Evolutionary conservation across 2,888 invertebrate species (phyloP).

Genomic region (Drosophila phalerata): DNA sequence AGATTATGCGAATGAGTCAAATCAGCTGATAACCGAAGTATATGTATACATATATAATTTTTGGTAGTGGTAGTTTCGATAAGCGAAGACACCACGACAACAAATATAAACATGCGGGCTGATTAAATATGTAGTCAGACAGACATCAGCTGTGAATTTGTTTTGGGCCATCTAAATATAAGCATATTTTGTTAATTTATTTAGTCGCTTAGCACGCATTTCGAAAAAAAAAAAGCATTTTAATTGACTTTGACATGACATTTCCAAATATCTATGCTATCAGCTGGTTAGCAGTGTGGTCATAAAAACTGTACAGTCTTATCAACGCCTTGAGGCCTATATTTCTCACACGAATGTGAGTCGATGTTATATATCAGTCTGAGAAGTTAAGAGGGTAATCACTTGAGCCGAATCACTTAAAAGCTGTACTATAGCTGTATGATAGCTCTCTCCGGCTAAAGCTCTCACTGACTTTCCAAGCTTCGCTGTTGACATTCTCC

Average conservation of each 20-base stretch:
- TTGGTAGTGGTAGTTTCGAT: slow-evolving; percentile 16
- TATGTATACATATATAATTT: background rate
- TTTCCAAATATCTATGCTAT: slow-evolving; percentile 32
- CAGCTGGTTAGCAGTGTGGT: slow-evolving; percentile 12
- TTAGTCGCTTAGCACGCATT: slow-evolving; percentile 3
- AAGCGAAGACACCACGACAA: slow-evolving; percentile 2
- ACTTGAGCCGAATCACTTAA: slow-evolving; percentile 12
- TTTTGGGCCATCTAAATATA: slow-evolving; percentile 13
- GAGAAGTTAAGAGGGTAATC: slow-evolving; percentile 4
- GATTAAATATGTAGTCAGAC: background rate
- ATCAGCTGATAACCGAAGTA: slow-evolving; percentile 19
- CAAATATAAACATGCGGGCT: background rate
- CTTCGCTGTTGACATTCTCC: slow-evolving; percentile 12
- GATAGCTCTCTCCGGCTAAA: background rate
- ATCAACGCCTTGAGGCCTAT: slow-evolving; percentile 17
- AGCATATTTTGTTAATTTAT: too few species aligned
- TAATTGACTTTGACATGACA: slow-evolving; percentile 66
- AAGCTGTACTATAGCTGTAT: slow-evolving; percentile 6
- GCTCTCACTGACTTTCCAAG: background rate
- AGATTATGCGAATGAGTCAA: slow-evolving; percentile 8
- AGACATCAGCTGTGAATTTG: slow-evolving; percentile 40
- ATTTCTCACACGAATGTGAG: background rate
- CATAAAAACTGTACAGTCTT: slow-evolving; percentile 18
- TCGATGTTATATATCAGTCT: slow-evolving; percentile 4
- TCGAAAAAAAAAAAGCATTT: slow-evolving; percentile 6